Base-by-base conservation (phyloP, 2,113 vertebrate species). In the Lota lota region DNA sequence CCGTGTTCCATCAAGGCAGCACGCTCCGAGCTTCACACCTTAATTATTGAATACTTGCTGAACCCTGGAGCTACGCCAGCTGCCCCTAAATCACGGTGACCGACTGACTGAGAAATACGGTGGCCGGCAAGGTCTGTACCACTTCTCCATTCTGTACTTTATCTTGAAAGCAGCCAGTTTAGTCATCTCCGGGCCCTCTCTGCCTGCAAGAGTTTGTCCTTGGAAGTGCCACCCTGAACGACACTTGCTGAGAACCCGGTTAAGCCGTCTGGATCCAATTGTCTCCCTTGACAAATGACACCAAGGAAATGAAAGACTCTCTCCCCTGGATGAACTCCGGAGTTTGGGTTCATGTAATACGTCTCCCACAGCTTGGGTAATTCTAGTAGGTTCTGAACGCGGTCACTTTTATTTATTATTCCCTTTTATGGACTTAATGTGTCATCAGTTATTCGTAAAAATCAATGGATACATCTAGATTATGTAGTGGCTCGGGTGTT, bases 251-350 rank as follows among this genome's bases (percentile, higher is more conserved):
- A 18, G 21, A 62, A 61, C 47, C 36, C 12, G 16, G 21, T 68
- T 33, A 68, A 21, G 20, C 57, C 11, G 28, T 14, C 56, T 10
- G 28, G 36, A 53, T 60, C 40, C 21, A 58, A 59, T 68, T 68
- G 60, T 57, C 51, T 19, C 53, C 40, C 40, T 14, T 47, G 65
- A 67, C 51, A 67, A 40, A 22, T 59, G 58, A 28, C 24, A 47
- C 20, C 57, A 17, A 40, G 56, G 57, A 59, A 67, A 11, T n/a
- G 14, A n/a, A 22, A 40, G 16, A 15, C n/a, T 65, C 8, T 51
- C 36, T 53, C n/a, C 50, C 47, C 20, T 14, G 64, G 22, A 14
- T 51, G 19, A 22, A 53, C 47, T 54, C 53, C 1, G 1, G 53
- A n/a, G 17, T 16, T n/a, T n/a, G 16, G 16, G 53, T 56, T 56